These are phyloP conservation scores for Myripristis jacobus DNA, from an alignment of 2,797 vertebrate species.

Conservation along the genomic window DNA sequence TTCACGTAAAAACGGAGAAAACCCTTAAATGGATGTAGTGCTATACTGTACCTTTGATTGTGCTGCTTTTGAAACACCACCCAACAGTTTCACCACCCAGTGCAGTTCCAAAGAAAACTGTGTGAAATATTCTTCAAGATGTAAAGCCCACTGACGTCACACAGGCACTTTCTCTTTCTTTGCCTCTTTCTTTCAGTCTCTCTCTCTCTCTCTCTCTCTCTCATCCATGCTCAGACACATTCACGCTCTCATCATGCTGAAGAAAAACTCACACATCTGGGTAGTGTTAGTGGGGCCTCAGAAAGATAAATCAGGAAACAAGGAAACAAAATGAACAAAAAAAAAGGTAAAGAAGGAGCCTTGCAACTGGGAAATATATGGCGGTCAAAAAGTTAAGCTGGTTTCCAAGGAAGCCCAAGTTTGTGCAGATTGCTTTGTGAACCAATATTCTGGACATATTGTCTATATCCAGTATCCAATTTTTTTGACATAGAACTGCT, in stretches of 20 bases:
- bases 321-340: conserved; percentile 56
- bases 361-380: conserved; percentile 61
- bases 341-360: conserved; percentile 43
- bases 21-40: conserved; percentile 32
- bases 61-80: conserved; percentile 48
- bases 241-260: conserved; percentile 43
- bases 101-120: conserved; percentile 45
- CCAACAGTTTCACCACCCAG: conserved; percentile 26
- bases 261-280: conserved; percentile 74
- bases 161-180: conserved; percentile 36
- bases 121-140: conserved; percentile 59
- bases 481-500: conserved; percentile 56
- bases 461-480: conserved; percentile 44
- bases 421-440: conserved; percentile 42
- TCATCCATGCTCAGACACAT: conserved; percentile 39
- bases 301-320: conserved; percentile 72
- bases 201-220: conserved; percentile 14
- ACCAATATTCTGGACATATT: conserved; percentile 41
- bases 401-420: conserved; percentile 39
- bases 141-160: conserved; percentile 53
- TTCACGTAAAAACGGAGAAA: conserved; percentile 17
- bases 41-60: conserved; percentile 24
- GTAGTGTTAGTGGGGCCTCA: conserved; percentile 64
- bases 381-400: conserved; percentile 57
- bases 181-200: conserved; percentile 3